Conservation (phyloP, 2,888 invertebrate genomes). For the Netelia virgata region DNA sequence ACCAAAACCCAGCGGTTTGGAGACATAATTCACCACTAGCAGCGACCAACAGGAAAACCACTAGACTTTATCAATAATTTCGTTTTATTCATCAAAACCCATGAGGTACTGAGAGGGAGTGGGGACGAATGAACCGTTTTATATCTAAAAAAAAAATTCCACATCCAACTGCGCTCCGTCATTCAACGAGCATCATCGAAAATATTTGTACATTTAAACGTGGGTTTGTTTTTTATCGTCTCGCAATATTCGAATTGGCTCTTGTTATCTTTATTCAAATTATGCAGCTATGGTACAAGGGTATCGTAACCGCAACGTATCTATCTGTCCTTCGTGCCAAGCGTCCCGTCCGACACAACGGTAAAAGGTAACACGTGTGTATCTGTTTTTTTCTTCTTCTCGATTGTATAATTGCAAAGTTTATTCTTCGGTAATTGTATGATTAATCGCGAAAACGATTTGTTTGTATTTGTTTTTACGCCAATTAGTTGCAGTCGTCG, state of each 20-base stretch:
- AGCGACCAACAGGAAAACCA: constrained; percentile 66
- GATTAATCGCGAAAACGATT: constrained; percentile 9
- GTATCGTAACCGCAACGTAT: constrained; percentile 82
- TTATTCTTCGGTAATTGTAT: no score
- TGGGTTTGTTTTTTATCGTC: constrained; percentile 76
- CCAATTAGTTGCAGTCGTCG: constrained; percentile 39
- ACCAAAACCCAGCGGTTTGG: not conserved
- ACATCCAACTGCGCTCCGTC: constrained; percentile 79
- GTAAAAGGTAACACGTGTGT: constrained; percentile 36
- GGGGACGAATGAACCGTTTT: constrained; percentile 1
- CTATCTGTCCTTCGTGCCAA: constrained; percentile 76
- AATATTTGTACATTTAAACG: constrained; percentile 84
- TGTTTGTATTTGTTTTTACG: constrained; percentile 31
- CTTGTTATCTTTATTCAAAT: constrained; percentile 78
- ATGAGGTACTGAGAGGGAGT: not conserved
- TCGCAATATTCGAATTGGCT: constrained; percentile 79
- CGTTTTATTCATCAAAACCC: constrained; percentile 16
- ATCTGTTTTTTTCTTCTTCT: not conserved
- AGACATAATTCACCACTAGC: not conserved
- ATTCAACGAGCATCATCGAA: constrained; percentile 82
- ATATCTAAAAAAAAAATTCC: constrained; percentile 63
- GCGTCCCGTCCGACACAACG: constrained; percentile 47
- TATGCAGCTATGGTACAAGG: constrained; percentile 83
- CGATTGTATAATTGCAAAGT: constrained; percentile 3
- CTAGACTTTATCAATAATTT: constrained; percentile 41